These are phyloP conservation scores for Caenorhabditis panamensis DNA, from an alignment of 2,888 invertebrate species.

Conservation along the genomic window DNA sequence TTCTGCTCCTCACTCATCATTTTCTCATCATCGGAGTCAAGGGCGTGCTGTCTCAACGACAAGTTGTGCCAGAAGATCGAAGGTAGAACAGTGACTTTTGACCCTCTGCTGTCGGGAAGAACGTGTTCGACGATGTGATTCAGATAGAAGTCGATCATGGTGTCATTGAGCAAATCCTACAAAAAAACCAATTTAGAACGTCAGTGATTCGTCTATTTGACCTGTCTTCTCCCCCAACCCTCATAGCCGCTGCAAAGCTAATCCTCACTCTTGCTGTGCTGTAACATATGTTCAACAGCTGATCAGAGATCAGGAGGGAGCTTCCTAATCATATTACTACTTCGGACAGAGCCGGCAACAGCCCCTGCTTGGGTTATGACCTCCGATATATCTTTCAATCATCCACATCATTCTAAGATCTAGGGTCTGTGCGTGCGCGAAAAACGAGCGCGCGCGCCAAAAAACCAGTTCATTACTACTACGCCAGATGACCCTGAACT, in stretches of 20 bases:
- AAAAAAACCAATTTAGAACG: conserved; percentile 20
- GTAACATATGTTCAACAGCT: conserved; percentile 12
- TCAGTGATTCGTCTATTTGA: neutral
- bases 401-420: conserved; percentile 12
- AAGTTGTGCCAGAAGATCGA: conserved; percentile 76
- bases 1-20: conserved; percentile 52
- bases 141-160: conserved; percentile 78
- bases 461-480: conserved; percentile 53
- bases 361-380: neutral
- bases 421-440: conserved; percentile 36
- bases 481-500: conserved; percentile 52
- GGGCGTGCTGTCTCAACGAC: conserved; percentile 64
- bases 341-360: conserved; percentile 12
- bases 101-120: conserved; percentile 69
- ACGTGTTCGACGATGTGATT: conserved; percentile 77
- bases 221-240: neutral
- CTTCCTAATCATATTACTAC: conserved; percentile 12
- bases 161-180: conserved; percentile 75
- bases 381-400: conserved; percentile 46
- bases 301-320: conserved; percentile 14
- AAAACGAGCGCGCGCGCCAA: conserved; percentile 36
- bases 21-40: conserved; percentile 60
- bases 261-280: conserved; percentile 4
- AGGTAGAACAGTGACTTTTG: conserved; percentile 73
- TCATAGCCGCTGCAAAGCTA: no score